Evolutionary conservation across 2,797 vertebrate genomes (phyloP).

Genomic region (Crenuchus spilurus): DNA sequence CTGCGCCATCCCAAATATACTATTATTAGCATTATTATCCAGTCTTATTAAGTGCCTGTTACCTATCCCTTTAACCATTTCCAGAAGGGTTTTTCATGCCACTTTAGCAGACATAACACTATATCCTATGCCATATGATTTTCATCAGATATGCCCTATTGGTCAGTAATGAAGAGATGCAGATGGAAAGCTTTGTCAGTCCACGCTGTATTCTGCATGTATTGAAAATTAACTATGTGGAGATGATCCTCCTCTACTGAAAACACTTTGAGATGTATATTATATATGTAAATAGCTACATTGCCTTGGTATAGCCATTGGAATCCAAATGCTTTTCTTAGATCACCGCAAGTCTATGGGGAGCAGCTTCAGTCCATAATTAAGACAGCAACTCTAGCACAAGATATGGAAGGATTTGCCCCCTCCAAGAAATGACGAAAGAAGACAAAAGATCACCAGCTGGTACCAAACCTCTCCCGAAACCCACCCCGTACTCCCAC

Average conservation of each 20-base stretch:
- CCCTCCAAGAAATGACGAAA: background rate
- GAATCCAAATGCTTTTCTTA: conserved; percentile 65
- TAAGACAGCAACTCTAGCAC: conserved; percentile 71
- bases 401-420: conserved; percentile 59
- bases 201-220: conserved; percentile 66
- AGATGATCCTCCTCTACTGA: conserved; percentile 31
- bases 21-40: conserved; percentile 66
- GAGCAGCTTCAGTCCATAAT: conserved; percentile 62
- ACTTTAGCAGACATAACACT: background rate
- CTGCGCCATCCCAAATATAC: conserved; percentile 49
- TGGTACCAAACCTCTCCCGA: conserved; percentile 71
- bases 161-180: conserved; percentile 35
- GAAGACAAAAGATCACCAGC: conserved; percentile 57
- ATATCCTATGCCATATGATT: too few species aligned
- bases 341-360: conserved; percentile 58
- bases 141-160: background rate
- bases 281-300: conserved; percentile 76
- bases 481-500: conserved; percentile 59
- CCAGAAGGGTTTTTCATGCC: conserved; percentile 48
- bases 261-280: conserved; percentile 62
- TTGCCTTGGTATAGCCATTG: conserved; percentile 70
- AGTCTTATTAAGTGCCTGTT: conserved; percentile 85
- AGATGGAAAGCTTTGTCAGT: conserved; percentile 39
- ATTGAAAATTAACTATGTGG: conserved; percentile 57
- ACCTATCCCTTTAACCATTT: conserved; percentile 83